phyloP scores from a whole-genome alignment of 2,888 invertebrate genomes.

The Helobdella robusta region DNA sequence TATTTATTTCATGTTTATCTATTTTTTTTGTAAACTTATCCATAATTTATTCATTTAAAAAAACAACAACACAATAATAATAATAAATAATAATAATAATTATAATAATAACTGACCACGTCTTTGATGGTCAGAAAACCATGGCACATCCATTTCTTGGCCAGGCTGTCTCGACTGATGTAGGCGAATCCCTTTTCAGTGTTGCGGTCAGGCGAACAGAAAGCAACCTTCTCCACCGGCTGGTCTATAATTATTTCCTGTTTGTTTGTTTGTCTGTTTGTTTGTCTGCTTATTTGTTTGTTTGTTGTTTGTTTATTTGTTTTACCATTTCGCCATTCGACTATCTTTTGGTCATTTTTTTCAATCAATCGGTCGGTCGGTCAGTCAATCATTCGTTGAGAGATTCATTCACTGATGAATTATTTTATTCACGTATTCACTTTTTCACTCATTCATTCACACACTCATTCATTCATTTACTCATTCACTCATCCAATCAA shows the following conservation, averaged over 20 bases:
- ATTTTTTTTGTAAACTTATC: neutral
- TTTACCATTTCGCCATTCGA: no score
- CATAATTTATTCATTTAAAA: neutral
- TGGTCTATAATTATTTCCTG: constrained; percentile 91
- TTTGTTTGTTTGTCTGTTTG: no score
- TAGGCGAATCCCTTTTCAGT: constrained; percentile 96
- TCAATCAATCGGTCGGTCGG: no score
- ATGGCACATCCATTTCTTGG: constrained; percentile 98
- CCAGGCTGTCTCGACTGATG: constrained; percentile 96
- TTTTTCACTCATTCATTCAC: neutral
- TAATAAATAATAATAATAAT: neutral
- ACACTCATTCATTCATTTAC: no score
- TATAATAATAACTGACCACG: constrained; percentile 62
- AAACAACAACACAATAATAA: neutral
- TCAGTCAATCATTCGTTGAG: no score
- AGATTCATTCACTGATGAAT: no score
- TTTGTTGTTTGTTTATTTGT: no score
- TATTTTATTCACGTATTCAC: no score
- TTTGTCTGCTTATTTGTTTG: no score
- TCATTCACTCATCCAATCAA: no score
- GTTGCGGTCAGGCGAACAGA: constrained; percentile 96
- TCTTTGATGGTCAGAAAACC: constrained; percentile 91
- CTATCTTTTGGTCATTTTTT: no score
- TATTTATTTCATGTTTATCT: neutral
- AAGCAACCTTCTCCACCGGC: constrained; percentile 98